Percentiles rank a stretch among this genome's conserved stretches.
These are phyloP conservation scores for Papilio xuthus DNA, from an alignment of 1,140 invertebrate species.

Conservation along the genomic window DNA sequence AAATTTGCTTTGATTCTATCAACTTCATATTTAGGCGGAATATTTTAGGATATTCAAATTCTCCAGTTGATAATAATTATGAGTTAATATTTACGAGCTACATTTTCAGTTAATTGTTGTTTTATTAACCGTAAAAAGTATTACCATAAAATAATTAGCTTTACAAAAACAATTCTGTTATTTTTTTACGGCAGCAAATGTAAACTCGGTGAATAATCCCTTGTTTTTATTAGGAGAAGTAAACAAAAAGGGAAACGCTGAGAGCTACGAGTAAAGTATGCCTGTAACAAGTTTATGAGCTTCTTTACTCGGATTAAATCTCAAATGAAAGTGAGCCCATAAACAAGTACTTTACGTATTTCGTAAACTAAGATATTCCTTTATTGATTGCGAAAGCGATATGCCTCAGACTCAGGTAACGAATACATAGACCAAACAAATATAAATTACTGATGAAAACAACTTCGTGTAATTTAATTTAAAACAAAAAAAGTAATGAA, in stretches of 20 bases:
- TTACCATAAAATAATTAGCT: neutral
- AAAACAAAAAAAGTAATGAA: too few species aligned
- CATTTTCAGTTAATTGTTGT: neutral
- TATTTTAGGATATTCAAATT: neutral
- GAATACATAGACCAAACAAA: too few species aligned
- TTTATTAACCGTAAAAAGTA: neutral
- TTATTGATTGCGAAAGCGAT: neutral
- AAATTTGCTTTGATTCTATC: neutral
- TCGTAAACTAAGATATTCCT: neutral
- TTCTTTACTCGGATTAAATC: conserved; percentile 2
- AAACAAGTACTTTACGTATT: neutral
- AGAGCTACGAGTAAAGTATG: neutral
- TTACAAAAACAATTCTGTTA: neutral
- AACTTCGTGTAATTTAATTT: too few species aligned
- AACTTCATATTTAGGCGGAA: neutral
- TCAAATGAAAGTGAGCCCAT: neutral
- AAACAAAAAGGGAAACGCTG: neutral
- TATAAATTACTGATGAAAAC: too few species aligned
- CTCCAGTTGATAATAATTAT: neutral
- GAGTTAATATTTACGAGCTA: neutral
- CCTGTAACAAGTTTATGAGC: conserved; percentile 8
- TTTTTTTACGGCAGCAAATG: neutral
- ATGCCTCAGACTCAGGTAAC: neutral
- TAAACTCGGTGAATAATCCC: neutral
- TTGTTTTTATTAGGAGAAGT: conserved; percentile 2